These are phyloP conservation scores for Cairina moschata DNA, from an alignment of 2,113 vertebrate genomes.

Conservation along the genomic window DNA sequence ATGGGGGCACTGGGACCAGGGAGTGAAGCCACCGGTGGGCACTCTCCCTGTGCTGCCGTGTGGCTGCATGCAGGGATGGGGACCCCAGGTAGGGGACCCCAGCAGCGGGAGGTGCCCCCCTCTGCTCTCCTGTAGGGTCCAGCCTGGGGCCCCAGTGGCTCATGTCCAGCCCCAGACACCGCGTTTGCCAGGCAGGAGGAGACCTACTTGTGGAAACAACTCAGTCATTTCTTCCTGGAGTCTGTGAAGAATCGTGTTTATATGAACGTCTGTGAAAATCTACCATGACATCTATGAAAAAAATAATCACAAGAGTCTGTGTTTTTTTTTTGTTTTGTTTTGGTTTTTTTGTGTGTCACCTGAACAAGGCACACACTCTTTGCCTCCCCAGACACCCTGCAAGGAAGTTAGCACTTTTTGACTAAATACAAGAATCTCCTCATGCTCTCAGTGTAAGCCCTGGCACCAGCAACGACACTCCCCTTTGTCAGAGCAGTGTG, in stretches of 20 bases:
- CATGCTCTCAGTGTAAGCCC: background rate
- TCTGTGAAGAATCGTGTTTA: rapidly evolving
- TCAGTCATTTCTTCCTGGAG: background rate
- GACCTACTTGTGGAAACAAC: rapidly evolving
- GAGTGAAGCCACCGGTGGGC: rapidly evolving
- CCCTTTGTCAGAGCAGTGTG: rapidly evolving
- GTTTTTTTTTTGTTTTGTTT: rapidly evolving
- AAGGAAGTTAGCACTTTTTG: background rate
- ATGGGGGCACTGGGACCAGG: rapidly evolving
- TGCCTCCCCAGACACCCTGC: background rate
- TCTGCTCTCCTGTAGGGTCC: background rate
- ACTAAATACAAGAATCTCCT: background rate
- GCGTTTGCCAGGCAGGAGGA: background rate
- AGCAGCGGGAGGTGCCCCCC: too few relatives aligned
- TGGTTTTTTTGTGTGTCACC: background rate
- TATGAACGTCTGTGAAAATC: rapidly evolving
- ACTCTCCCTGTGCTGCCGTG: rapidly evolving
- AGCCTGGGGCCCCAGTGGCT: rapidly evolving
- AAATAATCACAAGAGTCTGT: rapidly evolving
- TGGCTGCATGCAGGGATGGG: too few relatives aligned
- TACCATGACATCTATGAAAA: background rate
- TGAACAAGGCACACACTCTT: too few relatives aligned
- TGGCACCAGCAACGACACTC: background rate
- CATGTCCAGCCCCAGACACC: background rate
- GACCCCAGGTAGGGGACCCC: rapidly evolving